Percentiles rank a stretch among this genome's conserved stretches.
phyloP scores from a whole-genome alignment of 1,140 invertebrate genomes.

The Plodia interpunctella region DNA sequence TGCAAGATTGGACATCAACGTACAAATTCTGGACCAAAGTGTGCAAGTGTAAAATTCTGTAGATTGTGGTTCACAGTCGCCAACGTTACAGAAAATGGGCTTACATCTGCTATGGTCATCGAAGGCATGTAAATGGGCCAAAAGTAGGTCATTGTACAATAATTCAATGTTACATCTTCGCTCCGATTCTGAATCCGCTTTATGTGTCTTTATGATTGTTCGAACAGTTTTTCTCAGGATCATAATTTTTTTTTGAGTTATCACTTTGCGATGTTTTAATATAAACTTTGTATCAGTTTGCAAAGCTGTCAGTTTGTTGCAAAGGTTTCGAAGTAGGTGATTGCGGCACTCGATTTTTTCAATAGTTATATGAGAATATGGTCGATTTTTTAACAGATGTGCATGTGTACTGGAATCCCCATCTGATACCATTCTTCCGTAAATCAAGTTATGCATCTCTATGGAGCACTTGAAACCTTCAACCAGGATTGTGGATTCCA shows the following conservation, averaged over 20 bases:
- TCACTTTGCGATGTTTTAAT: too few species aligned
- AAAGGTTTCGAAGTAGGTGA: constrained; percentile 43
- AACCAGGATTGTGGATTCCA: constrained; percentile 53
- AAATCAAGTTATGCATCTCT: constrained; percentile 43
- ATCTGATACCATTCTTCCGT: constrained; percentile 48
- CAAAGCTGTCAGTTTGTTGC: constrained; percentile 10
- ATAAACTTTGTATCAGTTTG: not conserved
- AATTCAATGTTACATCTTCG: too few species aligned
- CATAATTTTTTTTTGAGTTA: too few species aligned
- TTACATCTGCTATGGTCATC: constrained; percentile 11
- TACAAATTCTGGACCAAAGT: not conserved
- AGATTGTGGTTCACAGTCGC: not conserved
- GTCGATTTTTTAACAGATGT: constrained; percentile 28
- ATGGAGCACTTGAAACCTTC: constrained; percentile 51
- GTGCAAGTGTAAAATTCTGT: too few species aligned
- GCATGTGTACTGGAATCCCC: constrained; percentile 53
- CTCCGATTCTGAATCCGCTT: too few species aligned
- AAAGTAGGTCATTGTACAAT: not conserved
- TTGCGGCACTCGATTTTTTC: constrained; percentile 46
- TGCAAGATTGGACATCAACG: not conserved
- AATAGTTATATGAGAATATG: constrained; percentile 28
- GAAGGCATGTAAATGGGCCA: not conserved
- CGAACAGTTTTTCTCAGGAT: too few species aligned
- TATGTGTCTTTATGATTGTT: too few species aligned
- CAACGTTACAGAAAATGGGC: not conserved